Evolutionary conservation across 2,888 invertebrate species (phyloP).

Genomic region (Scaptomyza cyrtandrae): DNA sequence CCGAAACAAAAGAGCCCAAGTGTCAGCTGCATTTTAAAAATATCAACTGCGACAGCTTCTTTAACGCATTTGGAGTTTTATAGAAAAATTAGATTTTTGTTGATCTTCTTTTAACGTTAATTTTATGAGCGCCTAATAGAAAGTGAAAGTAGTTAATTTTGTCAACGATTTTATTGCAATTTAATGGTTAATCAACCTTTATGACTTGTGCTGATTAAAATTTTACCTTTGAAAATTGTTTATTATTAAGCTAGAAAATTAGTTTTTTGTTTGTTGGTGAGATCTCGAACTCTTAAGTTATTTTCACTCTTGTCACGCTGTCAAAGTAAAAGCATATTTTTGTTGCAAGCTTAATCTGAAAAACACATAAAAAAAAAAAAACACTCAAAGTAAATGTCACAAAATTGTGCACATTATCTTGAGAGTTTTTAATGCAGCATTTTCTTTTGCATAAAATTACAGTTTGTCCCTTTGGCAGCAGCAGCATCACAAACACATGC

Average conservation of each 20-base stretch:
- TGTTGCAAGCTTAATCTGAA: constrained; percentile 36
- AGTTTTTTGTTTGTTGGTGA: background rate
- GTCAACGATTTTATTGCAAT: constrained; percentile 3
- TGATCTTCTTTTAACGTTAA: constrained; percentile 13
- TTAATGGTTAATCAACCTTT: constrained; percentile 26
- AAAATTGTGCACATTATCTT: constrained; percentile 62
- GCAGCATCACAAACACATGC: constrained; percentile 38
- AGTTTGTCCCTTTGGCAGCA: constrained; percentile 58
- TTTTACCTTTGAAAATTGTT: constrained; percentile 1
- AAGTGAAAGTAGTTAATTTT: constrained; percentile 38
- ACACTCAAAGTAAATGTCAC: constrained; percentile 46
- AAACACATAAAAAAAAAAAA: constrained; percentile 41
- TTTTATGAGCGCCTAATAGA: constrained; percentile 30
- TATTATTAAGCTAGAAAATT: constrained; percentile 7
- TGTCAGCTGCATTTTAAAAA: constrained; percentile 40
- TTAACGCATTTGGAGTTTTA: constrained; percentile 35
- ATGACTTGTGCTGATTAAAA: constrained; percentile 23
- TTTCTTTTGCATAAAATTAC: constrained; percentile 77
- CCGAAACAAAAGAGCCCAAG: constrained; percentile 32
- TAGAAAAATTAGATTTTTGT: constrained; percentile 22
- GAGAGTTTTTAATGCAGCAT: constrained; percentile 55
- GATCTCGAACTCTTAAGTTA: background rate
- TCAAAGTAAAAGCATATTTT: constrained; percentile 20
- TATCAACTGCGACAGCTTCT: constrained; percentile 21
- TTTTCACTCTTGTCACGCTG: constrained; percentile 20